phyloP scores from a whole-genome alignment of 2,113 vertebrate genomes.

The Pluvianellus socialis region DNA sequence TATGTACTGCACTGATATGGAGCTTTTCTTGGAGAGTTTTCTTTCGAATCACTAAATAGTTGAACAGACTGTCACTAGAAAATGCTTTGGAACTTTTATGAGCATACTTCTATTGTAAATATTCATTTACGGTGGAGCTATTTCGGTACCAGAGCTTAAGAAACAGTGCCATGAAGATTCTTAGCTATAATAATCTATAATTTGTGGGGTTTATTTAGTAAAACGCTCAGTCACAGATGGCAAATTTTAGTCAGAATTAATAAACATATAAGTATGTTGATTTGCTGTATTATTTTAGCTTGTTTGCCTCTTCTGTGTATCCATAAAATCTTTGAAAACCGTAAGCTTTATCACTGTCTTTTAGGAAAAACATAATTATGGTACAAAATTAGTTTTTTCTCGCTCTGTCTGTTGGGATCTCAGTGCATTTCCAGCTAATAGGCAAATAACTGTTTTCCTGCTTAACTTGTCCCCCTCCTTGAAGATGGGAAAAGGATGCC shows the following conservation, averaged over 20 bases:
- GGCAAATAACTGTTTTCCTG: background rate
- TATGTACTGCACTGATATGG: background rate
- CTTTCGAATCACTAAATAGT: conserved; percentile 45
- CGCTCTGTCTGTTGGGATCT: background rate
- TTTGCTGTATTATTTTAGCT: conserved; percentile 41
- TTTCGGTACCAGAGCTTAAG: conserved; percentile 26
- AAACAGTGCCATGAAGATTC: background rate
- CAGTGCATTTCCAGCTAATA: background rate
- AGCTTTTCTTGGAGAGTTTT: conserved; percentile 34
- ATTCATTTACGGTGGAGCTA: conserved; percentile 41
- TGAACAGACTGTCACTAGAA: conserved; percentile 36
- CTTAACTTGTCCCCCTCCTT: background rate
- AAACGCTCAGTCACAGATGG: conserved; percentile 14
- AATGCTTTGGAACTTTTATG: conserved; percentile 45
- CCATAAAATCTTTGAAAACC: conserved; percentile 11
- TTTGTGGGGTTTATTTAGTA: conserved; percentile 27
- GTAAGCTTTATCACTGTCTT: background rate
- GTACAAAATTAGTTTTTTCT: background rate
- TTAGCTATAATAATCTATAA: background rate
- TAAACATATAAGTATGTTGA: conserved; percentile 31
- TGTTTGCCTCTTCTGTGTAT: conserved; percentile 12
- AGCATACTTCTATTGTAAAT: conserved; percentile 27
- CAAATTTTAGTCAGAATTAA: conserved; percentile 44
- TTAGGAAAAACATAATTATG: background rate
- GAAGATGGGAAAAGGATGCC: background rate